Conservation (phyloP, 2,888 invertebrate species). For the Boloria euphrosyne region DNA sequence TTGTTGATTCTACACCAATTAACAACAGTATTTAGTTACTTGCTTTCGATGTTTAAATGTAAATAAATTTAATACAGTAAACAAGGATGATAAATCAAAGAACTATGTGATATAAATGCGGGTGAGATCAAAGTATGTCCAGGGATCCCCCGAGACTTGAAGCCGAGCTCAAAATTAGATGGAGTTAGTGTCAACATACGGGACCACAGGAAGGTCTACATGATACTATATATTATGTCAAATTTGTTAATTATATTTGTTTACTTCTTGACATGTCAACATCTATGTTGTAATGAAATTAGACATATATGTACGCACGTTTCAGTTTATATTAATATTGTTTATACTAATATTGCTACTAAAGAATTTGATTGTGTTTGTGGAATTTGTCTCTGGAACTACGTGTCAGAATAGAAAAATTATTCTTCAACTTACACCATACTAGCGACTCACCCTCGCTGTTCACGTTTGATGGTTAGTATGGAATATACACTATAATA, state of each 20-base stretch:
- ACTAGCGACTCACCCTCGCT: too few species aligned
- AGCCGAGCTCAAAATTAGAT: conserved; percentile 27
- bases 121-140: conserved; percentile 26
- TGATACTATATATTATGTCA: conserved; percentile 6
- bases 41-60: conserved; percentile 7
- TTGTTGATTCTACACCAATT: conserved; percentile 10
- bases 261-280: too few species aligned
- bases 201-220: conserved; percentile 25
- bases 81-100: conserved; percentile 8
- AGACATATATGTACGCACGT: too few species aligned
- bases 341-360: too few species aligned
- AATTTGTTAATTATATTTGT: not conserved
- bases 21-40: not conserved
- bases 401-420: too few species aligned
- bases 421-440: too few species aligned
- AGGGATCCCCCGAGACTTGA: conserved; percentile 11
- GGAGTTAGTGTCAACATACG: conserved; percentile 33
- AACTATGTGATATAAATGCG: conserved; percentile 21
- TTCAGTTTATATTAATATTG: too few species aligned
- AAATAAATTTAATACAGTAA: conserved; percentile 6
- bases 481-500: too few species aligned
- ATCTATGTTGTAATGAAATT: too few species aligned
- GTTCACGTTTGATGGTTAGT: too few species aligned
- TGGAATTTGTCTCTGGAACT: too few species aligned
- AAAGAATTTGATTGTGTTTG: too few species aligned